Evolutionary conservation across 2,888 invertebrate genomes (phyloP).

Genomic region (Drosophila infuscata): DNA sequence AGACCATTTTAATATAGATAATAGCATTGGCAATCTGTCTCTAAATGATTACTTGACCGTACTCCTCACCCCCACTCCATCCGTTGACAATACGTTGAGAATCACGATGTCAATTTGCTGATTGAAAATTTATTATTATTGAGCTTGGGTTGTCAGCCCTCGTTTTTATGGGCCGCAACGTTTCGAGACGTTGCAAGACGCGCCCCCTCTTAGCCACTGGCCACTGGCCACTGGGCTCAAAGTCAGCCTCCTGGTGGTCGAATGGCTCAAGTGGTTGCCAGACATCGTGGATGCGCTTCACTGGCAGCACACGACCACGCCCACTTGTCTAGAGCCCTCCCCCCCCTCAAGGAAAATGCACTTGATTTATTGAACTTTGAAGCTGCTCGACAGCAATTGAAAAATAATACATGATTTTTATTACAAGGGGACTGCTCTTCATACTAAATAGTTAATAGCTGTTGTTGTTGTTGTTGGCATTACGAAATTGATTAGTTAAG

Average conservation of each 20-base stretch:
- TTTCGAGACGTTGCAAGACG: conserved; percentile 42
- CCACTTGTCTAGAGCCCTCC: conserved; percentile 33
- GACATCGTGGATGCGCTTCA: conserved; percentile 43
- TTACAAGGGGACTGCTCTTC: background rate
- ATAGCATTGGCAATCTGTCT: conserved; percentile 60
- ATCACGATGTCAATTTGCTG: conserved; percentile 85
- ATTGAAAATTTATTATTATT: conserved; percentile 84
- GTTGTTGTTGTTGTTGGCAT: background rate
- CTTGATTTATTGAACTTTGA: conserved; percentile 68
- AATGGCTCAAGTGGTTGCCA: conserved; percentile 38
- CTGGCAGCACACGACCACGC: conserved; percentile 51
- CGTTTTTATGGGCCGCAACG: conserved; percentile 68
- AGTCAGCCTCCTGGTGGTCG: conserved; percentile 27
- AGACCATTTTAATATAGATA: conserved; percentile 68
- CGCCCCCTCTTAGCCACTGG: conserved; percentile 27
- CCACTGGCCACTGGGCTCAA: conserved; percentile 1
- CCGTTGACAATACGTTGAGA: conserved; percentile 48
- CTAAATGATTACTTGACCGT: conserved; percentile 75
- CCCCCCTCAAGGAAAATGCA: conserved; percentile 41
- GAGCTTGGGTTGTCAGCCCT: conserved; percentile 18
- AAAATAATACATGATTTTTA: conserved; percentile 10
- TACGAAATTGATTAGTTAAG: conserved; percentile 11
- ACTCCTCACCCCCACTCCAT: conserved; percentile 4
- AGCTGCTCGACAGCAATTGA: conserved; percentile 22
- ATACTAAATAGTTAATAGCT: background rate